Base-by-base conservation (phyloP, 2,888 invertebrate genomes). In the Deilephila porcellus region DNA sequence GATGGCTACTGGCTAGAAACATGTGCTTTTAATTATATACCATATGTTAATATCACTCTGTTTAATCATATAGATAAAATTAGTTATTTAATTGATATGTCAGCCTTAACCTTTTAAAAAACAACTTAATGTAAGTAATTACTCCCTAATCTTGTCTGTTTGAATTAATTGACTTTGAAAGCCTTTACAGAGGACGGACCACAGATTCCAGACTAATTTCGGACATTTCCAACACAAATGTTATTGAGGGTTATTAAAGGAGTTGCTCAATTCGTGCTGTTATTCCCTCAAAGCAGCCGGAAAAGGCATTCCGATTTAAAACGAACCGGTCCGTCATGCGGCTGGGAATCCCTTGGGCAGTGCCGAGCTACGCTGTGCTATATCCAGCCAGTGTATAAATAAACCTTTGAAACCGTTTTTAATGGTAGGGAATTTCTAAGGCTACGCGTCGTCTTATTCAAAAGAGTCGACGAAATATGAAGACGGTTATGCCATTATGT, bases 321-420 rank as follows among this genome's bases (percentile, higher is more conserved):
- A 76, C 79, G 76, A 79, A 78, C 76, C 78, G 77, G 84, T 80
- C 81, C 82, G 81, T 81, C 76, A 78, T 76, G 62, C 29, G 34
- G 32, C 34, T 53, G 56, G 71, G 75, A 84, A 80, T 87, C 89
- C 89, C 87, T 75, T 80, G 87, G 86, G 89, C 88, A 76, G 78
- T 71, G 74, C 70, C 72, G 76, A 72, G 75, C 82, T 76, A 76
- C 75, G 77, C 74, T 52, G 75, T 71, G 72, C 71, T 71, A 70
- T 74, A 71, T 76, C 73, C 73, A 72, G 77, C 34, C 73, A 76
- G 77, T 77, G 75, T 82, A 77, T 76, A 81, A 84, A 84, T 74
- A 82, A 73, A 72, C 73, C 32, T 71, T 74, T 78, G 77, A 79
- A 83, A 80, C 78, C 74, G 67, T 70, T 77, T 81, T 80, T 70